Conservation (phyloP, 2,113 vertebrate species). For the Trematomus loennbergii region DNA sequence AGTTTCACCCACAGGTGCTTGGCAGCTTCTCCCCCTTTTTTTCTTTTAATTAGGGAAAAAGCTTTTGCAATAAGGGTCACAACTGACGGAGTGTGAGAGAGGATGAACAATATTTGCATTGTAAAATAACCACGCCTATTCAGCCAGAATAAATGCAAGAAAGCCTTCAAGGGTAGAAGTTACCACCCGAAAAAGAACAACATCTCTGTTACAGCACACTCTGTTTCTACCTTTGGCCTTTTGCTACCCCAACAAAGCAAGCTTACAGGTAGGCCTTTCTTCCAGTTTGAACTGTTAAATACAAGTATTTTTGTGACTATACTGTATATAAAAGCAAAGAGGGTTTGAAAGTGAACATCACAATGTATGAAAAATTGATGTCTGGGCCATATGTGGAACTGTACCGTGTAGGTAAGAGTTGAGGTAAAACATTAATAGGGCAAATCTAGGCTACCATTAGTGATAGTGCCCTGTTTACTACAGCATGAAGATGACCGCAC, state of each 20-base stretch:
- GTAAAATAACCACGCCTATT: conserved; percentile 43
- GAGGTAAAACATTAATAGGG: conserved; percentile 66
- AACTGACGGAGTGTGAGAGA: conserved; percentile 39
- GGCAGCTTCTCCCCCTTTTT: conserved; percentile 72
- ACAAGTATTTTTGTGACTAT: conserved; percentile 22
- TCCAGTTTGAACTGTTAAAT: conserved; percentile 28
- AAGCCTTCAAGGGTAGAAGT: conserved; percentile 22
- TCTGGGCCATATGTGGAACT: conserved; percentile 31
- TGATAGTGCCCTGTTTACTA: conserved; percentile 47
- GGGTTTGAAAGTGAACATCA: conserved; percentile 21
- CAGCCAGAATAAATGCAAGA: conserved; percentile 16
- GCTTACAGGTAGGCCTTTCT: conserved; percentile 30
- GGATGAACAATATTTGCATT: conserved; percentile 39
- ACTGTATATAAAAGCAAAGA: conserved; percentile 41
- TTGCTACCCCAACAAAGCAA: background rate
- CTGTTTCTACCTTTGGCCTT: conserved; percentile 1
- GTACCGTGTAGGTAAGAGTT: conserved; percentile 48
- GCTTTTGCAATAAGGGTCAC: conserved; percentile 69
- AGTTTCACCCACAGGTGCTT: conserved; percentile 66
- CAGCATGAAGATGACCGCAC: conserved; percentile 2
- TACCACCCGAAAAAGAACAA: background rate
- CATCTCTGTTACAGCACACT: background rate
- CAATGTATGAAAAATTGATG: conserved; percentile 66
- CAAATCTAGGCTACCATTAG: conserved; percentile 53
- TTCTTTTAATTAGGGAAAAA: conserved; percentile 81